Conservation (phyloP, 2,113 vertebrate species). For the Hippocampus zosterae region DNA sequence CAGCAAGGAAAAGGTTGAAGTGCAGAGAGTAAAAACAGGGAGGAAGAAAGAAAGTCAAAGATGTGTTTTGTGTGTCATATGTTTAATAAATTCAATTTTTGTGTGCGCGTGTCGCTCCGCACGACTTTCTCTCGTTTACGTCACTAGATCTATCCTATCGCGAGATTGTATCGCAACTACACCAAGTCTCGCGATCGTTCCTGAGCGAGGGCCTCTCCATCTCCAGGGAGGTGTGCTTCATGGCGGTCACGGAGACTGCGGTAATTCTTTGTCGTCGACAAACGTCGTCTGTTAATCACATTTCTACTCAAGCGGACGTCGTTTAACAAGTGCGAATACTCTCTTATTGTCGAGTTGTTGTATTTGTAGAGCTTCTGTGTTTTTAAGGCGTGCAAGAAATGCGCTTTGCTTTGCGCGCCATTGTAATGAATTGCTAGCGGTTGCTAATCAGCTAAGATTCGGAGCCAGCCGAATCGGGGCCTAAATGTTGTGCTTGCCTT, state of each 20-base stretch:
- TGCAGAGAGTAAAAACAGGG: too few relatives aligned
- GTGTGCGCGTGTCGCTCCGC: not conserved
- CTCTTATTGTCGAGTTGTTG: rapidly evolving
- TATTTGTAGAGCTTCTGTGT: not conserved
- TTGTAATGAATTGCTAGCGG: constrained; percentile 21
- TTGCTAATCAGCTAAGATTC: constrained; percentile 34
- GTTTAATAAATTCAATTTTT: too few relatives aligned
- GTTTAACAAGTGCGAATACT: not conserved
- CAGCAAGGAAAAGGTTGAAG: too few relatives aligned
- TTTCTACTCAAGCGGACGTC: not conserved
- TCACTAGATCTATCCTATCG: not conserved
- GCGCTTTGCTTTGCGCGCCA: constrained; percentile 26
- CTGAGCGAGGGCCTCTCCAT: constrained; percentile 43
- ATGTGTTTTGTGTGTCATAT: too few relatives aligned
- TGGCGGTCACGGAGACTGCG: constrained; percentile 75
- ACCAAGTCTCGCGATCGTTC: constrained; percentile 52
- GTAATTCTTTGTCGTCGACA: constrained; percentile 62
- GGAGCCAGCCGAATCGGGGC: constrained; percentile 9
- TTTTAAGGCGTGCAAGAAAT: not conserved
- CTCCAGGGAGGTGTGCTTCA: constrained; percentile 67
- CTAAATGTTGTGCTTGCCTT: not conserved
- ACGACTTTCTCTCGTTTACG: not conserved
- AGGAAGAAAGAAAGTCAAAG: too few relatives aligned
- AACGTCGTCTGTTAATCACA: constrained; percentile 2
- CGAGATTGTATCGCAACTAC: constrained; percentile 1